A percentile compares a stretch with the other conserved stretches of the same genome.
Conservation (phyloP, 2,888 invertebrate species). For the Lottia gigantea region DNA sequence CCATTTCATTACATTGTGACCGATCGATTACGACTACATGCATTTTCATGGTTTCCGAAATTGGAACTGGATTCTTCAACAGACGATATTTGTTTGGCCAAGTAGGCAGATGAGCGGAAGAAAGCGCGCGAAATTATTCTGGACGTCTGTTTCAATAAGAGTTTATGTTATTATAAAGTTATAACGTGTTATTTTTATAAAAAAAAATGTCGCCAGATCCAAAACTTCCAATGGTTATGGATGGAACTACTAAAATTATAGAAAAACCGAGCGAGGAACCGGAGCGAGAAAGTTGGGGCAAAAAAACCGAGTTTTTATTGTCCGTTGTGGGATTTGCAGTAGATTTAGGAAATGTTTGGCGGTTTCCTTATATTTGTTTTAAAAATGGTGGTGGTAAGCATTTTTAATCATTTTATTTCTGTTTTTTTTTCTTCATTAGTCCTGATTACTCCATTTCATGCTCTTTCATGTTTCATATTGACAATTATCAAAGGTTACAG, state of each 20-base stretch:
- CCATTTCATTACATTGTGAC: constrained; percentile 19
- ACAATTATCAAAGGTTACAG: too few species aligned
- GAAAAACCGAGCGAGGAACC: constrained; percentile 39
- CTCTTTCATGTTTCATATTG: too few species aligned
- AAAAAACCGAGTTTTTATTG: constrained; percentile 94
- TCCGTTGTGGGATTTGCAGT: constrained; percentile 98
- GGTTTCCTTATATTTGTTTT: constrained; percentile 92
- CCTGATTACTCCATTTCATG: too few species aligned
- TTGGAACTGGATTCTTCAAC: constrained; percentile 14
- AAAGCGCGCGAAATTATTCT: constrained; percentile 22
- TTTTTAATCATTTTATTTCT: too few species aligned
- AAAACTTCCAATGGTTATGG: constrained; percentile 35
- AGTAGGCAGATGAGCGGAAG: constrained; percentile 15
- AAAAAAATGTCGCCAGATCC: constrained; percentile 35
- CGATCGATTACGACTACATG: constrained; percentile 18
- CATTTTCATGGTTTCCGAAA: constrained; percentile 26
- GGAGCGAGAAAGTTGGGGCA: constrained; percentile 83
- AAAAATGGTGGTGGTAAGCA: constrained; percentile 91
- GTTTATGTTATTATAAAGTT: too few species aligned
- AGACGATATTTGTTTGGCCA: constrained; percentile 12
- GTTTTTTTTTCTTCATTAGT: too few species aligned
- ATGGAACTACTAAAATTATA: constrained; percentile 42
- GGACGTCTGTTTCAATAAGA: neutral
- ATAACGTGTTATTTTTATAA: too few species aligned
- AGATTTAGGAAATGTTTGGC: constrained; percentile 93